A percentile compares a stretch with the other conserved stretches of the same genome.
These are phyloP conservation scores for Zaprionus davidi DNA, from an alignment of 1,140 invertebrate species.

Conservation along the genomic window DNA sequence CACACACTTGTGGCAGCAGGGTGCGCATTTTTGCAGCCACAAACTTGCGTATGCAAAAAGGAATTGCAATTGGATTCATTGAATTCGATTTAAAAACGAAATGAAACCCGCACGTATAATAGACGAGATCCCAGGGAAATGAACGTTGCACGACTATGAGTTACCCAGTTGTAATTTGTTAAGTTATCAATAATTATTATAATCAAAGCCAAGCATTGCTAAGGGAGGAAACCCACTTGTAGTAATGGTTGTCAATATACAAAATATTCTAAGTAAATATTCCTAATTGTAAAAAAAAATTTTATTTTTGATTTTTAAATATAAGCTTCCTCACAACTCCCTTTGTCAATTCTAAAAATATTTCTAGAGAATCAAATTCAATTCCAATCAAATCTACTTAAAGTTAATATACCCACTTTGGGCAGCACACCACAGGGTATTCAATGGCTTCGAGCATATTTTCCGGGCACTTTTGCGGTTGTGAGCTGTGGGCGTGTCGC, in stretches of 20 bases:
- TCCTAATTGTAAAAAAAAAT: no score
- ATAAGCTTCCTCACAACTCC: no score
- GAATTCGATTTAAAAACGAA: slow-evolving; percentile 79
- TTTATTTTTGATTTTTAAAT: no score
- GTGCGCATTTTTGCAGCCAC: slow-evolving; percentile 59
- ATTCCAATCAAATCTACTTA: background rate
- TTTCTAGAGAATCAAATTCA: no score
- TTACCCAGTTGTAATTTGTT: background rate
- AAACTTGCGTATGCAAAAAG: slow-evolving; percentile 78
- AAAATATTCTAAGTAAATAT: no score
- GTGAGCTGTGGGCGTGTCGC: slow-evolving; percentile 16
- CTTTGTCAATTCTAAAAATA: no score
- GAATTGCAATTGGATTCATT: slow-evolving; percentile 78
- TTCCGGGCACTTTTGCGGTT: slow-evolving; percentile 64
- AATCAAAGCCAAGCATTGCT: no score
- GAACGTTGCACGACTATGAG: background rate
- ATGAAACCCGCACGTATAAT: slow-evolving; percentile 40
- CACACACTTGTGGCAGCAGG: background rate
- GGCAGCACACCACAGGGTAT: background rate
- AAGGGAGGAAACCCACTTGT: fast-evolving
- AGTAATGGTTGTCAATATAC: no score
- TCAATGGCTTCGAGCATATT: slow-evolving; percentile 51
- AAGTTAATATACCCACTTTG: background rate
- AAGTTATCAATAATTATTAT: no score
- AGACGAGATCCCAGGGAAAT: slow-evolving; percentile 15